phyloP scores from a whole-genome alignment of 2,113 vertebrate genomes.

The Typhlomys cinereus region DNA sequence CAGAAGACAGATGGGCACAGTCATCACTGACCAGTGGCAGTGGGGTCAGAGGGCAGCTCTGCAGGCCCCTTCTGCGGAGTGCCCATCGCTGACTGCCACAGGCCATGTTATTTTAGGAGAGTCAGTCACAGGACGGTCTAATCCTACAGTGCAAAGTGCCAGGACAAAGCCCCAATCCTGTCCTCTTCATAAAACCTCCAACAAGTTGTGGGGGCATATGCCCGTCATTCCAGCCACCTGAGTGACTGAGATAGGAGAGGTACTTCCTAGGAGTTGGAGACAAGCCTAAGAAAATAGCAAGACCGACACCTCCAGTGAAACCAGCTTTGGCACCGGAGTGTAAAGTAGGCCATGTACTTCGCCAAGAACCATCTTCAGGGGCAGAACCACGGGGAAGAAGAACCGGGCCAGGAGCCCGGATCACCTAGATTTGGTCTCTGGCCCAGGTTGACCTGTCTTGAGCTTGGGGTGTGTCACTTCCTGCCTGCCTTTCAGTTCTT shows the following conservation, averaged over 20 bases:
- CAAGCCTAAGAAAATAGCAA: background rate
- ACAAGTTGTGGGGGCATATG: background rate
- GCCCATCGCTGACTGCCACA: no score
- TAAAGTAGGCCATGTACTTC: background rate
- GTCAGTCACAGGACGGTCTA: background rate
- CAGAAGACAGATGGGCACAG: no score
- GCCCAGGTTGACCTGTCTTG: accelerated
- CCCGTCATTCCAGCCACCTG: background rate
- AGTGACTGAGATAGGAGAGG: background rate
- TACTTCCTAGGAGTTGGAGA: background rate
- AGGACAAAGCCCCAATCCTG: background rate
- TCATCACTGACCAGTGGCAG: no score
- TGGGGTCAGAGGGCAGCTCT: no score
- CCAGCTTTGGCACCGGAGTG: background rate
- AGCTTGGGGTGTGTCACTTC: background rate
- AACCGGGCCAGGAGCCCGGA: background rate
- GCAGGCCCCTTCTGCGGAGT: background rate
- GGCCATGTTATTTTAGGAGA: no score
- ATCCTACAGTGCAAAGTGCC: background rate
- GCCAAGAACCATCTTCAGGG: background rate
- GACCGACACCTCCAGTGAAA: background rate
- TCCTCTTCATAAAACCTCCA: no score
- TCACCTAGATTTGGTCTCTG: background rate
- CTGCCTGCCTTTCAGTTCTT: background rate
- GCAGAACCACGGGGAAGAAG: background rate